These are phyloP conservation scores for Cebus imitator DNA, from an alignment of 2,113 vertebrate genomes.

Conservation along the genomic window DNA sequence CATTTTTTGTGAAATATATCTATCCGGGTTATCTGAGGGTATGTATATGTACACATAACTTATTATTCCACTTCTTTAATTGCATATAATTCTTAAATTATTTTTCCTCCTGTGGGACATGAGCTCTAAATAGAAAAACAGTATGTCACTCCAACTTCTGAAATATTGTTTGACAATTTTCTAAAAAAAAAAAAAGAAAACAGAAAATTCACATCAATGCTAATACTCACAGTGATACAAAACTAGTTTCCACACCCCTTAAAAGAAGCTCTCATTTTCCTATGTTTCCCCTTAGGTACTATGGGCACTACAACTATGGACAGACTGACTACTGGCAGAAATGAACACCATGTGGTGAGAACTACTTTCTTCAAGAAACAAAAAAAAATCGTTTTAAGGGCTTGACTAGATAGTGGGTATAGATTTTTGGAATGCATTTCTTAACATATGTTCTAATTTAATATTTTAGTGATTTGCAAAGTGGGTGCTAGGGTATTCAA, in stretches of 20 bases:
- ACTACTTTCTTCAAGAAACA: background rate
- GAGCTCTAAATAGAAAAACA: background rate
- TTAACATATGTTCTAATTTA: conserved; percentile 36
- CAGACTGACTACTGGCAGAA: conserved; percentile 20
- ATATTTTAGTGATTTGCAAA: conserved; percentile 41
- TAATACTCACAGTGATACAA: background rate
- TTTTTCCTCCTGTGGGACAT: background rate
- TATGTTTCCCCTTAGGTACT: conserved; percentile 53
- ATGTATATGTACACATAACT: background rate
- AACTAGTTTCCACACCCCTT: background rate
- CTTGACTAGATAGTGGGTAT: background rate
- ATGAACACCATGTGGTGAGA: conserved; percentile 46
- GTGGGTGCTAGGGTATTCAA: background rate
- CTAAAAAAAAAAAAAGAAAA: too few species aligned
- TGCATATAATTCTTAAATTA: conserved; percentile 3
- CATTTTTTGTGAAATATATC: background rate
- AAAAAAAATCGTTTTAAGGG: conserved; percentile 22
- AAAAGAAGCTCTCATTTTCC: conserved; percentile 39
- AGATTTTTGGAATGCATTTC: conserved; percentile 21
- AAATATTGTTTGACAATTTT: background rate
- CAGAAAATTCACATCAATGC: background rate
- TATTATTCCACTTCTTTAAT: conserved; percentile 22
- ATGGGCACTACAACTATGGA: background rate
- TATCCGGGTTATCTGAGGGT: background rate
- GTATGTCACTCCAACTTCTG: background rate